Evolutionary conservation across 2,888 invertebrate genomes (phyloP), one percentile per base, ranked within the genome.

Genomic region (Lepidocyrtinus sp.): DNA sequence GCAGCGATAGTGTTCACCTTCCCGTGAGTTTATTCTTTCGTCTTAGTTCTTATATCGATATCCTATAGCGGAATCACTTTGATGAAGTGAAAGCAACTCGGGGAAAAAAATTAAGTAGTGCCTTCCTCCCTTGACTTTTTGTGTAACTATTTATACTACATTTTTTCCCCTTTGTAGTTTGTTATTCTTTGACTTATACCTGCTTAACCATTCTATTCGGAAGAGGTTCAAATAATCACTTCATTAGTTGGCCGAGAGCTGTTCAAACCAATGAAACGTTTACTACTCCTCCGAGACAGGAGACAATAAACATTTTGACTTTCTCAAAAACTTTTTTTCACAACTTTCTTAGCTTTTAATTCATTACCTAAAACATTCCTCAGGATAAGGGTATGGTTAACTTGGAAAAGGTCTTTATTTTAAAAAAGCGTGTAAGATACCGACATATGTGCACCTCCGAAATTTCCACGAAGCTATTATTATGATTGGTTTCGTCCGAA

Each of bases 291-390:
- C 2, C 2, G 17, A 50, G 50, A 12, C 50, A 50, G n/a, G 15
- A 50, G 50, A n/a, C 15, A 50, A n/a, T 50, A n/a, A n/a, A n/a
- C n/a, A n/a, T n/a, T n/a, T n/a, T n/a, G n/a, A n/a, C n/a, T n/a
- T n/a, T n/a, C n/a, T n/a, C n/a, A n/a, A n/a, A n/a, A n/a, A 7
- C 50, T 36, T 36, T 36, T 12, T 36, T 12, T 50, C 17, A 12
- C 2, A 50, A 50, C 50, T 50, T 50, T 50, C 15, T 12, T 1
- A 12, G 17, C 50, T 50, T 36, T 50, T 50, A 50, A 50, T 50
- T 50, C 50, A 50, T 50, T 50, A 50, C 50, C 50, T 50, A 36
- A 36, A 36, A 36, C 50, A n/a, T n/a, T n/a, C n/a, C n/a, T n/a
- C n/a, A n/a, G n/a, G n/a, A n/a, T n/a, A n/a, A n/a, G n/a, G n/a